Percentiles rank a stretch among this genome's conserved stretches.
These are phyloP conservation scores for Cerceris ruficornis DNA, from an alignment of 2,888 invertebrate species.

Conservation along the genomic window DNA sequence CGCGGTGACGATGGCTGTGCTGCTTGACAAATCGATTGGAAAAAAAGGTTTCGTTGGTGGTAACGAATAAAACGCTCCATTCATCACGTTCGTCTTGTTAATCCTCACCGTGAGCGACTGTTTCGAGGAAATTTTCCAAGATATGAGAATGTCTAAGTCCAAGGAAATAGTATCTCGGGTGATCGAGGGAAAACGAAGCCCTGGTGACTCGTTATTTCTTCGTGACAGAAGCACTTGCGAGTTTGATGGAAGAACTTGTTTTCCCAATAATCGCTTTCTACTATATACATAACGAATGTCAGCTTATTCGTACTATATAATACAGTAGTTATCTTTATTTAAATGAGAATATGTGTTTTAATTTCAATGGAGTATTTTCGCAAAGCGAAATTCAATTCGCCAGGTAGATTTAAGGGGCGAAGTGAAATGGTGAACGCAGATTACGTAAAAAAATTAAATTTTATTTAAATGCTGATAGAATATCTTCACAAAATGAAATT, in stretches of 20 bases:
- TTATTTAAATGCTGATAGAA: too few relatives aligned
- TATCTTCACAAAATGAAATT: too few relatives aligned
- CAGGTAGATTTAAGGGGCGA: too few relatives aligned
- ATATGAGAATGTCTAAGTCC: constrained; percentile 36
- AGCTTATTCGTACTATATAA: not conserved
- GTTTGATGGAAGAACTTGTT: too few relatives aligned
- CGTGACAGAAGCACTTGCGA: not conserved
- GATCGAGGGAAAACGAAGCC: not conserved
- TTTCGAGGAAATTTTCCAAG: constrained; percentile 1
- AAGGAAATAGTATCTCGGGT: not conserved
- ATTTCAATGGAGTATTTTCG: too few relatives aligned
- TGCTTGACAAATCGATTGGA: constrained; percentile 51
- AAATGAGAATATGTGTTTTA: too few relatives aligned
- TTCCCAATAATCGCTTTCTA: too few relatives aligned
- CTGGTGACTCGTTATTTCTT: not conserved
- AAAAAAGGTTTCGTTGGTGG: constrained; percentile 35
- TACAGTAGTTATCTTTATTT: too few relatives aligned
- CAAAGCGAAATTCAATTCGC: too few relatives aligned
- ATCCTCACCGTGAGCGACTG: constrained; percentile 44
- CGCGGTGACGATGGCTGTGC: constrained; percentile 49
- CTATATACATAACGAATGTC: too few relatives aligned
- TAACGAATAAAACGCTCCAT: constrained; percentile 57
- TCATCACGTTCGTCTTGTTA: constrained; percentile 58
- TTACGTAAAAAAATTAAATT: too few relatives aligned
- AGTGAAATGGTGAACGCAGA: too few relatives aligned